These are phyloP conservation scores for Chymomyza procnemis DNA, from an alignment of 2,888 invertebrate genomes.

Conservation along the genomic window DNA sequence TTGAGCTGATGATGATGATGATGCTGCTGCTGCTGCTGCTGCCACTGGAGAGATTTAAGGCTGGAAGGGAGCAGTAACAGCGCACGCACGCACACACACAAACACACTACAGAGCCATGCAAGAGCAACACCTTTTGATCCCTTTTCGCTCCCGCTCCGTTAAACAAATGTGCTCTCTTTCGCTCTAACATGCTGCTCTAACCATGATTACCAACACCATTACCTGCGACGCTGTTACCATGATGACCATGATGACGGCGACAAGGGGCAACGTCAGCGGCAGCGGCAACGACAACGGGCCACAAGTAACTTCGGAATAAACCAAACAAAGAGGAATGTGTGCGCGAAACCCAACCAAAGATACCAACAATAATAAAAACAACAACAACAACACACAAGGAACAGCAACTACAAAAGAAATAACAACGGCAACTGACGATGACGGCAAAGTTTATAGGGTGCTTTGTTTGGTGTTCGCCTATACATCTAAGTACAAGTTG, in stretches of 20 bases:
- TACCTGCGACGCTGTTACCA: constrained; percentile 16
- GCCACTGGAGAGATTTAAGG: background rate
- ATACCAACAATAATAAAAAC: constrained; percentile 32
- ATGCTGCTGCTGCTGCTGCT: background rate
- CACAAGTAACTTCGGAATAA: constrained; percentile 41
- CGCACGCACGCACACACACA: constrained; percentile 28
- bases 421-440: constrained; percentile 18
- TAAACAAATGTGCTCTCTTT: constrained; percentile 18
- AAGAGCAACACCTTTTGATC: constrained; percentile 60
- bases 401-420: constrained; percentile 12
- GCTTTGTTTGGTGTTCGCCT: constrained; percentile 41
- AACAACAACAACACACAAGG: constrained; percentile 12
- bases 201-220: constrained; percentile 51
- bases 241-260: constrained; percentile 7
- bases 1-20: background rate
- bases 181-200: constrained; percentile 37
- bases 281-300: constrained; percentile 29
- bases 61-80: constrained; percentile 8
- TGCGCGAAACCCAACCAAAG: constrained; percentile 32
- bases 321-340: constrained; percentile 54
- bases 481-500: background rate
- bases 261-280: constrained; percentile 18
- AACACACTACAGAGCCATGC: constrained; percentile 14
- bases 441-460: constrained; percentile 60
- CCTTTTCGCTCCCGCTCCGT: constrained; percentile 63